Conservation (phyloP, 1,140 invertebrate genomes). For the Apis florea region DNA sequence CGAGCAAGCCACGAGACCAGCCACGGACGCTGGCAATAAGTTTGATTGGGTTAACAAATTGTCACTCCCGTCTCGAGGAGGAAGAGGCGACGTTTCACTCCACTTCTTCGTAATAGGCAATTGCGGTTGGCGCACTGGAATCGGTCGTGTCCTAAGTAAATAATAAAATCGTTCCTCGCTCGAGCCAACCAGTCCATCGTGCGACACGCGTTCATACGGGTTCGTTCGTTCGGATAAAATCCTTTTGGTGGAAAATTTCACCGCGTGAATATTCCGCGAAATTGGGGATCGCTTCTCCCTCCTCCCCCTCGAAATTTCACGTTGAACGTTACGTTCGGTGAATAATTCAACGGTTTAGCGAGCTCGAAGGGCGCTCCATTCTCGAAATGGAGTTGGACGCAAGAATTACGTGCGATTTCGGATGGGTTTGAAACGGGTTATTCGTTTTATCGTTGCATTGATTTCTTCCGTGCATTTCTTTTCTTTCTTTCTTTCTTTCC, state of each 20-base stretch:
- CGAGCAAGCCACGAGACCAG: constrained; percentile 28
- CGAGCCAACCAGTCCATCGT: neutral
- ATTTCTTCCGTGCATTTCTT: neutral
- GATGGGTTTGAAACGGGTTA: neutral
- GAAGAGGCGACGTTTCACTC: constrained; percentile 63
- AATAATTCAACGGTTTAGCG: neutral
- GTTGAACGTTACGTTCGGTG: neutral
- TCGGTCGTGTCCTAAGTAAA: constrained; percentile 68
- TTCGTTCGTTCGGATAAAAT: neutral
- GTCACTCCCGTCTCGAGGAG: constrained; percentile 67
- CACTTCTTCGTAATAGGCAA: constrained; percentile 73
- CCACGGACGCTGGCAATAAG: constrained; percentile 75
- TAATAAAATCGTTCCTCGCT: constrained; percentile 65
- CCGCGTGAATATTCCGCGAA: neutral
- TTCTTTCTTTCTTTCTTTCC: neutral
- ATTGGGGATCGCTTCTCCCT: neutral
- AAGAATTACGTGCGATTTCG: neutral
- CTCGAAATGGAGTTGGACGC: neutral
- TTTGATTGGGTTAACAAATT: constrained; percentile 74
- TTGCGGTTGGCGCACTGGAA: constrained; percentile 67
- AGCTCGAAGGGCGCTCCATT: too few relatives aligned
- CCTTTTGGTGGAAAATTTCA: neutral
- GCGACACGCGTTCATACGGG: neutral
- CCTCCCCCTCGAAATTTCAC: neutral
- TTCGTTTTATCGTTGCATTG: neutral